phyloP scores from a whole-genome alignment of 2,888 invertebrate species.

The Drosophila borborema region DNA sequence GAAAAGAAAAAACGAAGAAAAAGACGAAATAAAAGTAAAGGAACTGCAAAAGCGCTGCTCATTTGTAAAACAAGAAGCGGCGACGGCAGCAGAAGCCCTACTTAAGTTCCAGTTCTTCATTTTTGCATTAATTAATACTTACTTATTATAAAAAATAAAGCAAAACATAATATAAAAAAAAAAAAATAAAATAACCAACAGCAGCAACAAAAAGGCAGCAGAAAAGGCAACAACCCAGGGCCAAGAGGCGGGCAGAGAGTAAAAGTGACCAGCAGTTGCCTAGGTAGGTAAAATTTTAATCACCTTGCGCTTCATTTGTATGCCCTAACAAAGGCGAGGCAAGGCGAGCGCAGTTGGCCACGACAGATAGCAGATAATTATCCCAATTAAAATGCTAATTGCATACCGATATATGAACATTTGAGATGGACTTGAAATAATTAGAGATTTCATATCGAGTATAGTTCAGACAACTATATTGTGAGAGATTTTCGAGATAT shows the following conservation, averaged over 20 bases:
- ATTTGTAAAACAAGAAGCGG: conserved; percentile 70
- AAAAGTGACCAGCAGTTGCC: conserved; percentile 26
- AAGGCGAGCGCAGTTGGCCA: background rate
- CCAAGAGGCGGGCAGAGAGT: conserved; percentile 8
- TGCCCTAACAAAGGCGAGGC: conserved; percentile 9
- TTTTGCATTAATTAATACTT: conserved; percentile 77
- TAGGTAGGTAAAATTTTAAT: conserved; percentile 70
- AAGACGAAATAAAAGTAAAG: conserved; percentile 16
- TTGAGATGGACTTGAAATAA: background rate
- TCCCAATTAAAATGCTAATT: conserved; percentile 4
- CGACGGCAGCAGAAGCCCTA: conserved; percentile 62
- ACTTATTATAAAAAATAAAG: conserved; percentile 54
- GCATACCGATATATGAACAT: background rate
- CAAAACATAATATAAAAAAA: conserved; percentile 7
- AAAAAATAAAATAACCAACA: background rate
- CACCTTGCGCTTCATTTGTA: conserved; percentile 63
- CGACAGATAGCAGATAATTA: background rate
- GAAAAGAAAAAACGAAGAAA: conserved; percentile 20
- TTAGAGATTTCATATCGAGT: background rate
- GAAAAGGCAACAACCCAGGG: conserved; percentile 31
- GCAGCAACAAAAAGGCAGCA: conserved; percentile 18
- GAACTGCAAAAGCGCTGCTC: conserved; percentile 53
- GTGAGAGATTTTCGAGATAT: too few relatives aligned
- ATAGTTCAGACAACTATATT: too few relatives aligned
- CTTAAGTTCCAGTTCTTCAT: conserved; percentile 67